phyloP scores from a whole-genome alignment of 92 coral and sea anemone species.

The Ricordea florida region DNA sequence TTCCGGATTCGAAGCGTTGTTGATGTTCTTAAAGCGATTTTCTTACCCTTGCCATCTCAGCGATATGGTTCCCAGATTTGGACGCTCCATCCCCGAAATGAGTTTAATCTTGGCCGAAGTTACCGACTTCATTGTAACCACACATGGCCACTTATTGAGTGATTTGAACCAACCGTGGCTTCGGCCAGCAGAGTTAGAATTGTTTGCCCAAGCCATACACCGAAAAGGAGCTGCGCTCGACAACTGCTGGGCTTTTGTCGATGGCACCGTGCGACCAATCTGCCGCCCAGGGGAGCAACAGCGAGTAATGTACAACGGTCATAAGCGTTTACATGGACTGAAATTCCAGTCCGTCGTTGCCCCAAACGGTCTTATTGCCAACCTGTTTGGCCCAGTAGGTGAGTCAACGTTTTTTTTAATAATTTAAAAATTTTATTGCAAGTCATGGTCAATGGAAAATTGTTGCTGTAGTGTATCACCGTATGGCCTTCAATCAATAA shows the following conservation, averaged over 20 bases:
- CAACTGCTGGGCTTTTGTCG: conserved; percentile 76
- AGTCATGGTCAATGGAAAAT: too few species aligned
- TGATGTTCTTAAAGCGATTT: conserved; percentile 41
- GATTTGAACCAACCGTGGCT: conserved; percentile 60
- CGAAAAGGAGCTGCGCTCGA: conserved; percentile 64
- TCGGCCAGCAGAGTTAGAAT: conserved; percentile 36
- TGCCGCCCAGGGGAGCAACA: conserved; percentile 60
- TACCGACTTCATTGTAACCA: conserved; percentile 6
- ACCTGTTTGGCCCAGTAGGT: conserved; percentile 73
- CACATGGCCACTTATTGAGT: conserved; percentile 26
- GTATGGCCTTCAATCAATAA: too few species aligned
- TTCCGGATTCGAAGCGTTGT: conserved; percentile 45
- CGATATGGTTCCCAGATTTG: conserved; percentile 62
- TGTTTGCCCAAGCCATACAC: conserved; percentile 49
- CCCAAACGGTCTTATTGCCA: conserved; percentile 70
- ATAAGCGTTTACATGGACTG: conserved; percentile 62
- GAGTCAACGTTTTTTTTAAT: conserved; percentile 1
- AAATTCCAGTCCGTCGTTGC: conserved; percentile 72
- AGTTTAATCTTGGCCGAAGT: conserved; percentile 40
- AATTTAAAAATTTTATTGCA: too few species aligned
- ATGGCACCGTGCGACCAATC: conserved; percentile 69
- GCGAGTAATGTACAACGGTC: conserved; percentile 68
- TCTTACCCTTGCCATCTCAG: conserved; percentile 54
- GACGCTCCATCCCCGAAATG: conserved; percentile 60
- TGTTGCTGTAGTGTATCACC: too few species aligned